phyloP scores from a whole-genome alignment of 2,113 vertebrate genomes.

The Microtus pennsylvanicus region DNA sequence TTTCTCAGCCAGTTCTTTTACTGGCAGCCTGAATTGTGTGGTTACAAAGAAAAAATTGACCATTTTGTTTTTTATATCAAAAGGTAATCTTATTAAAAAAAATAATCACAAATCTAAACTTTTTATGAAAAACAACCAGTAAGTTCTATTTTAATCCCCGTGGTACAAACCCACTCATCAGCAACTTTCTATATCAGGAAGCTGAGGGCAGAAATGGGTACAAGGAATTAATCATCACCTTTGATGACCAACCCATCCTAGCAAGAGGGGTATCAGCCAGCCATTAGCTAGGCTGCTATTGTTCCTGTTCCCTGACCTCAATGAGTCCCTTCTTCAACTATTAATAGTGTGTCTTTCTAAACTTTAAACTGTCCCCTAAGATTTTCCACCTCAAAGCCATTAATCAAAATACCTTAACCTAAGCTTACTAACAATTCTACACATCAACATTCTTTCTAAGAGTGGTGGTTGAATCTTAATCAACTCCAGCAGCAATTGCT shows the following conservation, averaged over 20 bases:
- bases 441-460: neutral
- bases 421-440: neutral
- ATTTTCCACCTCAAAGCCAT: neutral
- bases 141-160: neutral
- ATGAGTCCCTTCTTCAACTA: neutral
- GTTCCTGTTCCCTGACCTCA: neutral
- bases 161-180: neutral
- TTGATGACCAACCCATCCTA: neutral
- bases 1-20: neutral
- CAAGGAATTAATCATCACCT: neutral
- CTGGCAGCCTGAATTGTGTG: neutral
- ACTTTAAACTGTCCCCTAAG: neutral
- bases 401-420: neutral
- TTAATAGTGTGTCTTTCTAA: neutral
- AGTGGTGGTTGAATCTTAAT: neutral
- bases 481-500: neutral
- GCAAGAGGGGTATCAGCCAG: neutral
- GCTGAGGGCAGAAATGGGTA: neutral
- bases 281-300: neutral
- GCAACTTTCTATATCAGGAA: neutral
- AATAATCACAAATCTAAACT: neutral
- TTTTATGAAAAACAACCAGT: neutral
- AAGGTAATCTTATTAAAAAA: neutral
- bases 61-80: neutral
- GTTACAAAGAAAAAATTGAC: neutral